Evolutionary conservation across 2,113 vertebrate species (phyloP).

Genomic region (Pelodiscus sinensis): DNA sequence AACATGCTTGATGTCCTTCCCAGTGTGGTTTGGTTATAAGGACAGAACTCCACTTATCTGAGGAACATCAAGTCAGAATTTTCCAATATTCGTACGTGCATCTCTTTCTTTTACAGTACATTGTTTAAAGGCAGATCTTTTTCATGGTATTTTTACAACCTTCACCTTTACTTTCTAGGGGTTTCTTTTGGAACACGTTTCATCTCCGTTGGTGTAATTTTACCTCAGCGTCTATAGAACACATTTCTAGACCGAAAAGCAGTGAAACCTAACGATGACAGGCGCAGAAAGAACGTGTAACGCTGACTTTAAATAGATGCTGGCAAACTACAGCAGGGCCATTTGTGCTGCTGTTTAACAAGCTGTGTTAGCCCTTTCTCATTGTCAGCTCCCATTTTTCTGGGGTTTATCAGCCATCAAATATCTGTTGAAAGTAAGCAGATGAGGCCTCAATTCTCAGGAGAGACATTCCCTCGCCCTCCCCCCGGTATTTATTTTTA

Average conservation of each 20-base stretch:
- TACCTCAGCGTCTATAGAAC: neutral
- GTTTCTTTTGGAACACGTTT: neutral
- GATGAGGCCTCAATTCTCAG: conserved; percentile 55
- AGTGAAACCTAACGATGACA: neutral
- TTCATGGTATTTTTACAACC: neutral
- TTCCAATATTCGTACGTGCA: fast-evolving
- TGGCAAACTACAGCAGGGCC: conserved; percentile 58
- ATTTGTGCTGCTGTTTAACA: conserved; percentile 63
- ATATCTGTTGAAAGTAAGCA: conserved; percentile 59
- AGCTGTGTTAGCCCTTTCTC: conserved; percentile 51
- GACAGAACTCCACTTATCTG: neutral
- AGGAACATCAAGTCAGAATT: neutral
- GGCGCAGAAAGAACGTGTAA: conserved; percentile 39
- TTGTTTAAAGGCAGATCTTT: neutral
- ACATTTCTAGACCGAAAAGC: conserved; percentile 25
- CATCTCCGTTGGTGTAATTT: neutral
- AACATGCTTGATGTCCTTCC: fast-evolving
- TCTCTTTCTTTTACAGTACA: neutral
- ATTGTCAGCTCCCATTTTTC: conserved; percentile 46
- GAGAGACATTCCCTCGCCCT: neutral
- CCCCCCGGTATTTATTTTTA: conserved; percentile 46
- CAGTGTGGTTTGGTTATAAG: neutral
- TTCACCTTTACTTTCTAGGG: neutral
- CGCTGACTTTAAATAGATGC: conserved; percentile 61
- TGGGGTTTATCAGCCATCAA: conserved; percentile 44